Evolutionary conservation across 2,113 vertebrate genomes (phyloP), one percentile per base, ranked within the genome.

Genomic region (Burhinus bistriatus): DNA sequence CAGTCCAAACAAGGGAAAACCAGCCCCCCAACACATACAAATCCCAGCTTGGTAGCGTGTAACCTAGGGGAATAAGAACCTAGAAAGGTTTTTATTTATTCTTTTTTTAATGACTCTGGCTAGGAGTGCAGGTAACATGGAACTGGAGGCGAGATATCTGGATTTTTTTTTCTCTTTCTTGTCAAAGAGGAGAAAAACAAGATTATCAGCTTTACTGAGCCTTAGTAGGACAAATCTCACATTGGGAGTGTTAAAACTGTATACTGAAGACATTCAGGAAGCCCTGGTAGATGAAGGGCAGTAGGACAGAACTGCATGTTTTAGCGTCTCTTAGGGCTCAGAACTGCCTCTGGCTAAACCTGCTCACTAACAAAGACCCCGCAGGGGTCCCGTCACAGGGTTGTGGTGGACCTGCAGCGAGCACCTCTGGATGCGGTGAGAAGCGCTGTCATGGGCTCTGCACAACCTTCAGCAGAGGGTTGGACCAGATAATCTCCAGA

Each of bases 341-440:
- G 82, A 69, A 19, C 66, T 40, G 36, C 0, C 0, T 16, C n/a
- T 7, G 19, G 44, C 2, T 42, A 40, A 36, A 52, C 8, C 21
- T 17, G 11, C 23, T 30, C 14, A 0, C 34, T 18, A 11, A 9
- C 0, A 1, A 42, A 17, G 29, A 42, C 21, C 11, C 36, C 1
- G 3, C 0, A 6, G 82, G 30, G 30, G n/a, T 80, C 51, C 58
- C 1, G 2, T 11, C 9, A 4, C 40, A 15, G 40, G n/a, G 34
- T 65, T 32, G 9, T 11, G 3, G 23, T 3, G 15, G 34, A 4
- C 71, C 81, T 62, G 17, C 36, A 52, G 61, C n/a, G 7, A 7
- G 4, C 4, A 7, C 61, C 32, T 42, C 30, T 49, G 12, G 25
- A 1, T 9, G 6, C 1, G 7, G 34, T 4, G 30, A 59, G 44